phyloP scores from a whole-genome alignment of 2,888 invertebrate genomes.

The Noctuana brunneofusca region DNA sequence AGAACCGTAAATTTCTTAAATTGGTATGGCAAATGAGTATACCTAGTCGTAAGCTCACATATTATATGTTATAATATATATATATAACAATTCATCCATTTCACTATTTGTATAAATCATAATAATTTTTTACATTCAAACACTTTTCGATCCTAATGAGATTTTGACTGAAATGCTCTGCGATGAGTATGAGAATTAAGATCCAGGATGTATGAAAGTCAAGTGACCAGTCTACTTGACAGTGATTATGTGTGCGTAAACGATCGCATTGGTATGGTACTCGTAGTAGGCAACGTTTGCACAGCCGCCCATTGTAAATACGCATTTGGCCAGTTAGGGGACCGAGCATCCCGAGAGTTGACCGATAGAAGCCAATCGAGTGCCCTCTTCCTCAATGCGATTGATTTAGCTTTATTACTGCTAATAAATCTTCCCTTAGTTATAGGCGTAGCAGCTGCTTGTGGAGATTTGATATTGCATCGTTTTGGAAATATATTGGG shows the following conservation, averaged over 20 bases:
- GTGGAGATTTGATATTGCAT: conserved; percentile 20
- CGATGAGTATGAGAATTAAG: too few species aligned
- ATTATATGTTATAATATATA: too few species aligned
- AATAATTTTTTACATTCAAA: too few species aligned
- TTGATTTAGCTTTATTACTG: conserved; percentile 75
- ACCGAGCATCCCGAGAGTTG: conserved; percentile 48
- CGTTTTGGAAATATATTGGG: conserved; percentile 18
- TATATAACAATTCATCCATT: too few species aligned
- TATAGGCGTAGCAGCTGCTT: conserved; percentile 35
- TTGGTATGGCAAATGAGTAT: too few species aligned
- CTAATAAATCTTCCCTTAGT: conserved; percentile 62
- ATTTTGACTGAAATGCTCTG: too few species aligned
- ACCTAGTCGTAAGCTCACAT: too few species aligned
- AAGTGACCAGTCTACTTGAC: conserved; percentile 1
- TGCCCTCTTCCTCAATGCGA: conserved; percentile 59
- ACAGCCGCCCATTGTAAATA: conserved; percentile 18
- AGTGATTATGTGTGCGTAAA: conserved; percentile 5
- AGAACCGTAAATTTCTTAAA: too few species aligned
- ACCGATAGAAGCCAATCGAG: conserved; percentile 57
- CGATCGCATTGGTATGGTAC: conserved; percentile 4
- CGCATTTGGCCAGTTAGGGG: conserved; percentile 31
- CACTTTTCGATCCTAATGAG: too few species aligned
- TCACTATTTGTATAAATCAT: too few species aligned
- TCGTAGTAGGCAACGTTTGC: conserved; percentile 12
- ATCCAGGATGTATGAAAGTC: background rate